Percentiles rank a stretch among this genome's conserved stretches.
Conservation (phyloP, 2,797 vertebrate species). For the Eurystomus glaucurus region DNA sequence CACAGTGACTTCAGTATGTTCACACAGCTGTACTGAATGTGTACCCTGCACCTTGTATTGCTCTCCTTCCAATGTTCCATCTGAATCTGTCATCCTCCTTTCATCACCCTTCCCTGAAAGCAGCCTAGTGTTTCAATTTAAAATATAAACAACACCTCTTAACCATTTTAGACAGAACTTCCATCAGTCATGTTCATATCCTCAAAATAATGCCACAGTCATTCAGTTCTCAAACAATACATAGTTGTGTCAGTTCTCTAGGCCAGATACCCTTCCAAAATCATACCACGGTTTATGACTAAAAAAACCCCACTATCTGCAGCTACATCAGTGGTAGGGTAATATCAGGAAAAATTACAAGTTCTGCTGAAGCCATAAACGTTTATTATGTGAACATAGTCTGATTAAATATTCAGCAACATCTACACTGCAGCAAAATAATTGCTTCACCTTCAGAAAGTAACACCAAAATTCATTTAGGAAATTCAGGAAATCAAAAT, state of each 20-base stretch:
- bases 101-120: not conserved
- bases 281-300: not conserved
- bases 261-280: not conserved
- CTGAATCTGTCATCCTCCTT: not conserved
- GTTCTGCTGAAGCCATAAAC: not conserved
- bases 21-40: accelerated
- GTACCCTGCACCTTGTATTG: accelerated
- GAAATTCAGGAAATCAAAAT: not conserved
- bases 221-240: not conserved
- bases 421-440: not conserved
- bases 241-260: not conserved
- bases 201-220: not conserved
- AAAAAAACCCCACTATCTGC: not conserved
- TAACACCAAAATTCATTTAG: not conserved
- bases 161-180: not conserved
- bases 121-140: not conserved
- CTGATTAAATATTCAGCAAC: not conserved
- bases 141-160: not conserved
- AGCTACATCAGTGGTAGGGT: not conserved
- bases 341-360: not conserved
- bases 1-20: not conserved
- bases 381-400: not conserved
- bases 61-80: not conserved
- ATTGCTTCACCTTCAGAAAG: not conserved
- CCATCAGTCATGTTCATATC: not conserved